These are phyloP conservation scores for Liodrosophila aerea DNA, from an alignment of 2,888 invertebrate species.

Conservation along the genomic window DNA sequence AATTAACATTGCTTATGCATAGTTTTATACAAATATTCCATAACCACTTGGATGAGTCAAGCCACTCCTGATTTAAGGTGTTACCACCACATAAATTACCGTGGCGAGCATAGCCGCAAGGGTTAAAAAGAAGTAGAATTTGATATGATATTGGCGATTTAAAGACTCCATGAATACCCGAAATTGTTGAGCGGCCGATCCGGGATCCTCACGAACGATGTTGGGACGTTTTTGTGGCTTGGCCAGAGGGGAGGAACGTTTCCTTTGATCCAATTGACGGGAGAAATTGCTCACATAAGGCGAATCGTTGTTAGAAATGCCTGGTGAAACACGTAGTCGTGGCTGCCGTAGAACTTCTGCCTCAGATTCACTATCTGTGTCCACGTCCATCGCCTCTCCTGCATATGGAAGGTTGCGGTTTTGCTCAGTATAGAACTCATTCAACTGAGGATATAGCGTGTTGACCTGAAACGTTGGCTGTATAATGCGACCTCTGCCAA, in stretches of 20 bases:
- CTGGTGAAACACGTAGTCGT: slow-evolving; percentile 12
- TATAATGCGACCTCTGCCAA: slow-evolving; percentile 42
- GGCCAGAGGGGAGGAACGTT: slow-evolving; percentile 44
- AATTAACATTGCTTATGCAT: too few relatives aligned
- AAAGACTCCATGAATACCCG: slow-evolving; percentile 58
- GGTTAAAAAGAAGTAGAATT: slow-evolving; percentile 65
- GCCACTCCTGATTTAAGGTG: slow-evolving; percentile 39
- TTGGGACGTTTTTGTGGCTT: slow-evolving; percentile 31
- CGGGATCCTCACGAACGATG: slow-evolving; percentile 2
- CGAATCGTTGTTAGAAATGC: slow-evolving; percentile 14
- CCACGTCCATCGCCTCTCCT: slow-evolving; percentile 35
- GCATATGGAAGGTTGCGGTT: slow-evolving; percentile 4
- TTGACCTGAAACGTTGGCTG: slow-evolving; percentile 59
- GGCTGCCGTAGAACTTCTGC: slow-evolving; percentile 7
- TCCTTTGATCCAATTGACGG: slow-evolving; percentile 27
- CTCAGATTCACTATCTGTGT: slow-evolving; percentile 61
- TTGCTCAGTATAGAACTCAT: slow-evolving; percentile 55
- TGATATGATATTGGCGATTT: slow-evolving; percentile 77
- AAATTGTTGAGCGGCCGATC: slow-evolving; percentile 56
- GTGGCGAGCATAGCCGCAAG: slow-evolving; percentile 61
- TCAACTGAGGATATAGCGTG: slow-evolving; percentile 55
- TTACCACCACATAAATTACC: slow-evolving; percentile 72
- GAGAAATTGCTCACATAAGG: slow-evolving; percentile 48
- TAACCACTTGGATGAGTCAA: too few relatives aligned
- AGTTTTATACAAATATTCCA: too few relatives aligned